Evolutionary conservation across 1,140 invertebrate genomes (phyloP).

Genomic region (Brachystomella parvula): DNA sequence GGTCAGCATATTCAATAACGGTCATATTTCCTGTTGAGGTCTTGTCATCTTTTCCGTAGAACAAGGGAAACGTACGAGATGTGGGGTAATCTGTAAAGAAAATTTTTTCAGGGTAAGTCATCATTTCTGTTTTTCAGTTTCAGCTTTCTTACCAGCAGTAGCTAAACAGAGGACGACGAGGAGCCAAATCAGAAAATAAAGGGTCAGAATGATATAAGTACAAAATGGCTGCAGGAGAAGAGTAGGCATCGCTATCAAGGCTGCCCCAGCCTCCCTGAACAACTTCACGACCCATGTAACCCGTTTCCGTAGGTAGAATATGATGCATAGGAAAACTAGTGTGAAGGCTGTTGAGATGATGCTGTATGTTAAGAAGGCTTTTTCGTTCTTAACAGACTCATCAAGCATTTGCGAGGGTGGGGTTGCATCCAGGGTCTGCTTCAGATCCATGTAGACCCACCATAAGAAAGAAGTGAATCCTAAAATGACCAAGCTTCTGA

Average conservation of each 20-base stretch:
- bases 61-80: not conserved
- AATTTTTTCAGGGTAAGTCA: not conserved
- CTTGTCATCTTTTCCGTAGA: too few species aligned
- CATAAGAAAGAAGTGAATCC: slow-evolving; percentile 70
- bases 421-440: slow-evolving; percentile 57
- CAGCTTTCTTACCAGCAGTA: slow-evolving; percentile 53
- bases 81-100: slow-evolving; percentile 17
- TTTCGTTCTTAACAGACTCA: slow-evolving; percentile 76
- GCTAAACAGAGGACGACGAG: slow-evolving; percentile 61
- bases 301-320: slow-evolving; percentile 69
- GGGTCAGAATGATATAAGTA: slow-evolving; percentile 67
- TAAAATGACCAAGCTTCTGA: slow-evolving; percentile 39
- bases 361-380: slow-evolving; percentile 70
- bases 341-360: slow-evolving; percentile 81
- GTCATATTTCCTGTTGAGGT: too few species aligned
- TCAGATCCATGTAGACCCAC: slow-evolving; percentile 78
- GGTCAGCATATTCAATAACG: slow-evolving; percentile 59
- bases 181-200: slow-evolving; percentile 79
- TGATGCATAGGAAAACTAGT: slow-evolving; percentile 68
- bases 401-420: slow-evolving; percentile 53
- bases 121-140: not conserved
- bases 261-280: slow-evolving; percentile 79
- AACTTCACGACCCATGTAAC: slow-evolving; percentile 69
- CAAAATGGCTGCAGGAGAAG: slow-evolving; percentile 78
- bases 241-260: slow-evolving; percentile 71